Evolutionary conservation across 2,113 vertebrate genomes (phyloP).

Genomic region (Oreochromis spilurus): DNA sequence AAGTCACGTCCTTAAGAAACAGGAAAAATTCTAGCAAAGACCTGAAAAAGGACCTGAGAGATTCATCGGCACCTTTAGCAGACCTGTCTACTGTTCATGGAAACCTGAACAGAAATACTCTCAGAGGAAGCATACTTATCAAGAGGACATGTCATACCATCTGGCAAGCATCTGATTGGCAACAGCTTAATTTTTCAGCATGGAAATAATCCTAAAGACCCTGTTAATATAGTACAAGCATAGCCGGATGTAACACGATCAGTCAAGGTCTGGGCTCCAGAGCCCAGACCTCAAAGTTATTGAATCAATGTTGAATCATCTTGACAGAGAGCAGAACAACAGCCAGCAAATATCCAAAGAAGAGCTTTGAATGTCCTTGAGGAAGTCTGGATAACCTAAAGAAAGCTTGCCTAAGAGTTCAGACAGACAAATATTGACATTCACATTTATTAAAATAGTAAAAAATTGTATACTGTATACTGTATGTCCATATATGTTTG

Average conservation of each 20-base stretch:
- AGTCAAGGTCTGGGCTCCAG: neutral
- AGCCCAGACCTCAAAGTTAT: neutral
- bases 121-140: no score
- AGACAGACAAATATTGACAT: neutral
- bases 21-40: neutral
- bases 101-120: no score
- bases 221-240: neutral
- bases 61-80: no score
- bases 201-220: neutral
- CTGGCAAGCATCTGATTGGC: no score
- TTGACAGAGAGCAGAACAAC: neutral
- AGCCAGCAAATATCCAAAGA: neutral
- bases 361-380: neutral
- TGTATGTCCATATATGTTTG: neutral
- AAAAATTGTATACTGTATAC: neutral
- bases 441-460: neutral
- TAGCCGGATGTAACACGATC: neutral
- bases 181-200: no score
- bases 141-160: no score
- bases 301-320: neutral
- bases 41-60: no score
- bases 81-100: no score
- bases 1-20: neutral
- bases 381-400: neutral
- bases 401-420: neutral